phyloP scores from a whole-genome alignment of 2,888 invertebrate species.

The Rhaphigaster nebulosa region DNA sequence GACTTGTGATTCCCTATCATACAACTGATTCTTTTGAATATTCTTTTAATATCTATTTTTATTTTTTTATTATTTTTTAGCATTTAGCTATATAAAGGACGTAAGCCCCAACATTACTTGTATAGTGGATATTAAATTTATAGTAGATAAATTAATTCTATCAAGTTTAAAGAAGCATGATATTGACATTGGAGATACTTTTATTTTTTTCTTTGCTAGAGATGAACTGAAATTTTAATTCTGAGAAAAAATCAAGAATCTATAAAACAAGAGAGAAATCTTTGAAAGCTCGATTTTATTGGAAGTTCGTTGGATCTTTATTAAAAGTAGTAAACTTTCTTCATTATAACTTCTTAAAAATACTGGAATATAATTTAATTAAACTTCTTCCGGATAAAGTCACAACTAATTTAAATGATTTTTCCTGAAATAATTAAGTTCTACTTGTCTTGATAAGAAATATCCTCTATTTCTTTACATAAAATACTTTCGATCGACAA shows the following conservation, averaged over 20 bases:
- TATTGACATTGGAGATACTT: not conserved
- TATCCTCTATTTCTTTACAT: not conserved
- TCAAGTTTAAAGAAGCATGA: not conserved
- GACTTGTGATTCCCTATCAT: too few species aligned
- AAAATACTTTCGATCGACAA: not conserved
- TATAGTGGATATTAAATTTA: not conserved
- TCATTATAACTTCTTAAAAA: constrained; percentile 30
- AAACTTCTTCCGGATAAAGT: not conserved
- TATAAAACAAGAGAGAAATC: not conserved
- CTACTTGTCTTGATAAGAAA: not conserved
- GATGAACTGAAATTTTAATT: not conserved
- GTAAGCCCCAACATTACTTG: not conserved
- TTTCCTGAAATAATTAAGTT: not conserved
- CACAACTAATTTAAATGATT: not conserved
- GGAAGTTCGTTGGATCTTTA: not conserved
- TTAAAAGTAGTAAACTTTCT: constrained; percentile 38
- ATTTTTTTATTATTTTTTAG: too few species aligned
- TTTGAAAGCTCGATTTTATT: constrained; percentile 11
- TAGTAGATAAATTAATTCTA: not conserved
- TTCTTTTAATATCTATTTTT: too few species aligned
- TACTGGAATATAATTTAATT: not conserved
- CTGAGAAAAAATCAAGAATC: not conserved
- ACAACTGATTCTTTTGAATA: too few species aligned
- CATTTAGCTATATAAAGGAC: too few species aligned
- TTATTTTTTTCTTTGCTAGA: not conserved